These are phyloP conservation scores for Toxotes jaculatrix DNA, from an alignment of 2,113 vertebrate species.

Conservation along the genomic window DNA sequence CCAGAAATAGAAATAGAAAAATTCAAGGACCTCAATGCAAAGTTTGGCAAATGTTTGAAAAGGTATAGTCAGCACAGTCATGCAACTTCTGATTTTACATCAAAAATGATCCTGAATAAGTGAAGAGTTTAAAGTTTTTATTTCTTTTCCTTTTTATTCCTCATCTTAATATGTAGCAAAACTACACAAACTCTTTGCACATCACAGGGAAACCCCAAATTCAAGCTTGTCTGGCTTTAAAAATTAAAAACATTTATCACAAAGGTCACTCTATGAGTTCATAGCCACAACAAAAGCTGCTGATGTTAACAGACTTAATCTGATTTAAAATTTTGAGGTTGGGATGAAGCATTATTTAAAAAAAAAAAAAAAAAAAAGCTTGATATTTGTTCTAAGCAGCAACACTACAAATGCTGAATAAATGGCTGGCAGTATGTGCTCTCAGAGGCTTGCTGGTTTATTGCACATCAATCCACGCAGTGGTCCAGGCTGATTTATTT, in stretches of 20 bases:
- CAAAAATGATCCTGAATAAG: not conserved
- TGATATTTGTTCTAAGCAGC: slow-evolving; percentile 10
- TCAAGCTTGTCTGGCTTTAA: slow-evolving; percentile 6
- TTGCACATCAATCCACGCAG: slow-evolving; percentile 29
- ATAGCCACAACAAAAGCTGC: not conserved
- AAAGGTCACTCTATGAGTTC: not conserved
- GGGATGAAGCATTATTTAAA: not conserved
- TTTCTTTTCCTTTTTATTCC: slow-evolving; percentile 19
- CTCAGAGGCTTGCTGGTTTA: slow-evolving; percentile 35
- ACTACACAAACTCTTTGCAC: not conserved
- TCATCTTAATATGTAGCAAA: slow-evolving; percentile 51
- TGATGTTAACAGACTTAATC: not conserved
- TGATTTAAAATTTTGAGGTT: not conserved
- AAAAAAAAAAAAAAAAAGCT: no score
- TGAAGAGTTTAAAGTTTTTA: not conserved
- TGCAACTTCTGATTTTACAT: not conserved
- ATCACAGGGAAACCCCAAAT: not conserved
- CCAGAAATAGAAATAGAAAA: not conserved
- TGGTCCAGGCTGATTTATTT: slow-evolving; percentile 8
- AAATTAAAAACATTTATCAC: not conserved
- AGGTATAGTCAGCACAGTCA: not conserved
- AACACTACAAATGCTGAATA: slow-evolving; percentile 22
- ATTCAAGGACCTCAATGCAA: not conserved
- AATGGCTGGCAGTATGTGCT: slow-evolving; percentile 25
- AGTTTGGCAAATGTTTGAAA: not conserved